phyloP scores from a whole-genome alignment of 2,113 vertebrate species.

The Acanthisitta chloris region DNA sequence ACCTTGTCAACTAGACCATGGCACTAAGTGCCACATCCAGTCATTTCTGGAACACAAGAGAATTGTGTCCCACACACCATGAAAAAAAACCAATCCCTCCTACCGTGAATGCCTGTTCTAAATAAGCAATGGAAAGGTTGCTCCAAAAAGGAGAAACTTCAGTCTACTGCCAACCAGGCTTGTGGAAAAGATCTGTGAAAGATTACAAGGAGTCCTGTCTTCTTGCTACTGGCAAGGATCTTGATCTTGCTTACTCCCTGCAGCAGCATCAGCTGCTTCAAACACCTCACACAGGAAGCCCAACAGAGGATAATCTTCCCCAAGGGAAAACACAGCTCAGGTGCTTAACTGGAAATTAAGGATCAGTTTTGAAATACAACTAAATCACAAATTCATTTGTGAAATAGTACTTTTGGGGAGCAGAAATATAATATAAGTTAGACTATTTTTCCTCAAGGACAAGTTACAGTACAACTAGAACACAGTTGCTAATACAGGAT shows the following conservation, averaged over 20 bases:
- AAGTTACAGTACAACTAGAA: neutral
- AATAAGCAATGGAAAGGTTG: too few species aligned
- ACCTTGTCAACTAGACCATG: neutral
- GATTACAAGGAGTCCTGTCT: neutral
- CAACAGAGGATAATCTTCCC: neutral
- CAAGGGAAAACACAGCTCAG: neutral
- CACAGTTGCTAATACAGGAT: neutral
- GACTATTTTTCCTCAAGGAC: neutral
- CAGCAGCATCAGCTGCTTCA: neutral
- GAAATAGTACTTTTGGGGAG: neutral
- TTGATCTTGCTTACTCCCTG: neutral
- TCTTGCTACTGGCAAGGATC: neutral
- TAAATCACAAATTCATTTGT: neutral
- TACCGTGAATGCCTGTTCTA: too few species aligned
- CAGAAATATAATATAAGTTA: rapidly evolving
- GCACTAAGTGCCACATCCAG: rapidly evolving
- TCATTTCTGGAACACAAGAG: rapidly evolving
- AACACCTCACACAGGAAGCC: neutral
- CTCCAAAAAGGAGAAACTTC: neutral
- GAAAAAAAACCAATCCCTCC: too few species aligned
- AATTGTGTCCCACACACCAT: too few species aligned
- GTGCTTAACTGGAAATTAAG: neutral
- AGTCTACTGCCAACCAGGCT: neutral
- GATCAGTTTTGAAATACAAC: neutral
- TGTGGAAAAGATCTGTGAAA: neutral